Base-by-base conservation (phyloP, 1,140 invertebrate genomes). In the Scaptomyza montana region DNA sequence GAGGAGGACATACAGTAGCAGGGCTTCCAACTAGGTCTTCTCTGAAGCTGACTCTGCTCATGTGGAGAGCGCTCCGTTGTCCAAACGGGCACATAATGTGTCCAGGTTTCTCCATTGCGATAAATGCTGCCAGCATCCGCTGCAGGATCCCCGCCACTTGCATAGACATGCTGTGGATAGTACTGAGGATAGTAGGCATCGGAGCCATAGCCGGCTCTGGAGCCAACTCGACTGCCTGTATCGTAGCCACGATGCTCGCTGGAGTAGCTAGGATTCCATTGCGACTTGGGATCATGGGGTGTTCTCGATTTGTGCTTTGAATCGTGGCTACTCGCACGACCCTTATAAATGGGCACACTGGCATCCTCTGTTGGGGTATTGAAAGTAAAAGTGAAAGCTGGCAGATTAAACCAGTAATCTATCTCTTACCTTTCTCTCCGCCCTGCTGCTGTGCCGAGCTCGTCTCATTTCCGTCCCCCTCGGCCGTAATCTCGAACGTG, bases 401-500 rank as follows among this genome's bases (percentile, higher is more conserved):
- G 47, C 16, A 13, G n/a, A 6, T 47, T 30, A 21, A 16, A 13
- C 8, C 0, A 13, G 19, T 39, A 39, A n/a, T 36, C 21, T 5
- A 47, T n/a, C 5, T 69, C 64, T 78, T 71, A 92, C 90, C 90
- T 76, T 92, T 91, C 64, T 92, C 90, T 16, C 67, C 33, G 33
- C 33, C 80, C 21, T 79, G 78, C 65, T 84, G 76, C 49, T 92
- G 85, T 4, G 77, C 79, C 5, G 91, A 84, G 46, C 85, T 92
- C n/a, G 91, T 92, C 50, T 80, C 90, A 72, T 92, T 92, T 39
- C 69, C 80, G 16, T 90, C 85, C 46, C 85, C 79, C 55, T 92
- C 90, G 49, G 90, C 81, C 30, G 90, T 90, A 49, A 92, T 91
- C 56, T 92, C 91, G 73, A 92, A 92, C 72, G 91, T 92, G 64